phyloP scores from a whole-genome alignment of 2,888 invertebrate genomes.

The Nymphalis polychloros region DNA sequence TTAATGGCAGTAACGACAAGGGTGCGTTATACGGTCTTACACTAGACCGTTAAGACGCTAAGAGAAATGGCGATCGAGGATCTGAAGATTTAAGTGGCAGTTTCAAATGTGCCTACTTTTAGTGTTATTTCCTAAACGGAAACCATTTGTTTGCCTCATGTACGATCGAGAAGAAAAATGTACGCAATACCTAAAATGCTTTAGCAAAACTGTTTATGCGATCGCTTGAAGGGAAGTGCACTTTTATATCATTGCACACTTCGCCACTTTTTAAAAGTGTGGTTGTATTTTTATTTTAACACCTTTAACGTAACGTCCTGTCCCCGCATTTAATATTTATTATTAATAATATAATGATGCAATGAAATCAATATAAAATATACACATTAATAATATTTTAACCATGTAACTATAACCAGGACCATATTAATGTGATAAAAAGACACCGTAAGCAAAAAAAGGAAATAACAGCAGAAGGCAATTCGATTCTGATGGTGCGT shows the following conservation, averaged over 20 bases:
- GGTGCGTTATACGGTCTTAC: constrained; percentile 53
- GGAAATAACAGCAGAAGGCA: too few species aligned
- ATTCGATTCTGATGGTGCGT: too few species aligned
- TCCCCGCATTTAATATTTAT: too few species aligned
- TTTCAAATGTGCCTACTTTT: constrained; percentile 80
- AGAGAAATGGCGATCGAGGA: constrained; percentile 78
- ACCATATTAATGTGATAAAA: too few species aligned
- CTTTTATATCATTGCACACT: constrained; percentile 46
- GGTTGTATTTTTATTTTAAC: constrained; percentile 27
- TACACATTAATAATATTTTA: too few species aligned
- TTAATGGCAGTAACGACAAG: constrained; percentile 64
- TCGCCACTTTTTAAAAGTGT: constrained; percentile 37
- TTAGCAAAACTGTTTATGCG: constrained; percentile 59
- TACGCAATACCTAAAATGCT: constrained; percentile 58
- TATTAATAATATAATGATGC: not conserved
- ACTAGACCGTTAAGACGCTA: constrained; percentile 66
- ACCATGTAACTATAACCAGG: too few species aligned
- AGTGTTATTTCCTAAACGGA: constrained; percentile 80
- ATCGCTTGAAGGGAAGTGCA: constrained; percentile 50
- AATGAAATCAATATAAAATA: not conserved
- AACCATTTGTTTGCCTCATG: constrained; percentile 77
- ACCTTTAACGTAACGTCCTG: constrained; percentile 20
- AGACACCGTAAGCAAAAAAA: too few species aligned
- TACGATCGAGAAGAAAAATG: constrained; percentile 69
- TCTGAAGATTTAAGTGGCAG: constrained; percentile 80